Evolutionary conservation across 2,113 vertebrate genomes (phyloP), one percentile per base, ranked within the genome.

Genomic region (Chaetodon trifascialis): DNA sequence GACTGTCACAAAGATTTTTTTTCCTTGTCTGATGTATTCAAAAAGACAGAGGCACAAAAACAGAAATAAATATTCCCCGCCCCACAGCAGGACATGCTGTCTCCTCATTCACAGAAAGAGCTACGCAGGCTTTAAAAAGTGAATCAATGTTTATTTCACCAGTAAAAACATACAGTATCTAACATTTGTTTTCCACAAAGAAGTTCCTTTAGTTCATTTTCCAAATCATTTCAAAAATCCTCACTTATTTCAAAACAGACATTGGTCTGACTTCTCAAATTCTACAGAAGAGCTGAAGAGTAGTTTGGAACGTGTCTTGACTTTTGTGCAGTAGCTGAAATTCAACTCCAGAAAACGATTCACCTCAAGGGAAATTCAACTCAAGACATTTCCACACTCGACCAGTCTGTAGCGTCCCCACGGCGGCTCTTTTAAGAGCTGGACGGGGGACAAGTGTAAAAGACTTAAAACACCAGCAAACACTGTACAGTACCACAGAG

Each of bases 71-170:
- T 71, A 38, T 71, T 34, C 0, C 4, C 0, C 15, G 11, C 42
- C 30, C 34, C 23, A 1, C 30, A 47, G 40, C 9, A 21, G 21
- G 17, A n/a, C 10, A n/a, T 34, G 4, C 25, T 1, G n/a, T 16
- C 23, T 25, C 56, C 40, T 3, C 46, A 21, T 71, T 60, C 10
- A 46, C 38, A 23, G 36, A 4, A 79, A 76, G 25, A 87, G 68
- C 19, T n/a, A 66, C 15, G 7, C 17, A 56, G 11, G 66, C 59
- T 77, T 87, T 51, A 66, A 80, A 88, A 90, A 84, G 73, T 64
- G 52, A 89, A 75, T 83, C 54, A 51, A 72, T 70, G 44, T 89
- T 91, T 87, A 76, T 84, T 86, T 44, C 78, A 81, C 46, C 73
- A 83, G 52, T 91, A 86, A 80, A 88, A 91, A 86, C 80, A 74